Percentiles rank a stretch among this genome's conserved stretches.
Evolutionary conservation across 2,113 vertebrate species (phyloP).

Genomic region (Cardinalis cardinalis): DNA sequence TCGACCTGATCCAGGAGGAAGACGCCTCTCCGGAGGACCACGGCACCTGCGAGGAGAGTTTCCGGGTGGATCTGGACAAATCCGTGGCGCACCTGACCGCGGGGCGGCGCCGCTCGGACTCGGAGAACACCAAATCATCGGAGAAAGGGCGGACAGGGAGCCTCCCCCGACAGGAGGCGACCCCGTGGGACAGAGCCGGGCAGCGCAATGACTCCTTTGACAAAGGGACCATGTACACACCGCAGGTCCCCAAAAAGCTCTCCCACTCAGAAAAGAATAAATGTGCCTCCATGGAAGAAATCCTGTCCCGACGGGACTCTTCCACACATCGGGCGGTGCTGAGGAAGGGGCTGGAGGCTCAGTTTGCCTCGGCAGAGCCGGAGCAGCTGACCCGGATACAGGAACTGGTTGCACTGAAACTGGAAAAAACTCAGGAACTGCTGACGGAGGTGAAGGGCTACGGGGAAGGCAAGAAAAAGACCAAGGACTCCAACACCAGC

Average conservation of each 20-base stretch:
- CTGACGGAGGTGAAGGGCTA: conserved; percentile 80
- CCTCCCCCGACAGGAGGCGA: conserved; percentile 64
- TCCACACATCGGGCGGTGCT: neutral
- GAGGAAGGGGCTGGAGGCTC: conserved; percentile 19
- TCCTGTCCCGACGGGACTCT: conserved; percentile 77
- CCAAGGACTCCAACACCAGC: conserved; percentile 60
- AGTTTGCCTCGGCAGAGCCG: neutral
- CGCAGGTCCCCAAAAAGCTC: conserved; percentile 76
- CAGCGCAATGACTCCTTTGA: conserved; percentile 54
- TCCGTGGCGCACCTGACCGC: conserved; percentile 54
- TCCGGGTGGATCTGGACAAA: conserved; percentile 77
- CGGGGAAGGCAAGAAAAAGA: conserved; percentile 72
- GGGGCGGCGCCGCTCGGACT: conserved; percentile 68
- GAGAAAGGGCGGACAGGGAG: conserved; percentile 65
- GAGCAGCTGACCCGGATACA: conserved; percentile 77
- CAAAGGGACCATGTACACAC: conserved; percentile 74
- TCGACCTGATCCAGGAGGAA: conserved; percentile 96
- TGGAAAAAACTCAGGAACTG: conserved; percentile 89
- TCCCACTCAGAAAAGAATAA: conserved; percentile 76
- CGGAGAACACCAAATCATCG: conserved; percentile 27
- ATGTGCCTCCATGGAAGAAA: conserved; percentile 90
- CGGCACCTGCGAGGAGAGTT: conserved; percentile 76
- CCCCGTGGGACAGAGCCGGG: conserved; percentile 49
- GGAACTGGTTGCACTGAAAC: conserved; percentile 87
- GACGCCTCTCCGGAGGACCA: conserved; percentile 73